These are phyloP conservation scores for Ormyrus rosae DNA, from an alignment of 2,888 invertebrate genomes.

Conservation along the genomic window DNA sequence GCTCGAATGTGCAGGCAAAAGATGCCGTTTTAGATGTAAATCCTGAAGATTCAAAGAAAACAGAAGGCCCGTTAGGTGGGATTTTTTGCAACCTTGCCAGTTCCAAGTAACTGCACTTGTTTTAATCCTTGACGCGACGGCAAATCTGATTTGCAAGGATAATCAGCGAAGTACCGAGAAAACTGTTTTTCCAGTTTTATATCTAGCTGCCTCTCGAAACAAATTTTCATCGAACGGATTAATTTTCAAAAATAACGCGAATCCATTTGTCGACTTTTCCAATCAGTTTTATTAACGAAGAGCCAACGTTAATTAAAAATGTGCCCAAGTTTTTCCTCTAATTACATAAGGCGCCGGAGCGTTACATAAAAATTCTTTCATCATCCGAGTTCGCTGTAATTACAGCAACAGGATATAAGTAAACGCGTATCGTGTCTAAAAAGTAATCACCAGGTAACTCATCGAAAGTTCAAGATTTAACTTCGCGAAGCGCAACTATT, in stretches of 20 bases:
- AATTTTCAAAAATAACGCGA: too few relatives aligned
- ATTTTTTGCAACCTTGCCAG: neutral
- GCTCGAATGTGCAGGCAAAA: neutral
- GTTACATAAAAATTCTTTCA: conserved; percentile 10
- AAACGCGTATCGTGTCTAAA: neutral
- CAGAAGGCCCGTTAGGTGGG: neutral
- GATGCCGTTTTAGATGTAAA: neutral
- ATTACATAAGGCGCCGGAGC: conserved; percentile 2
- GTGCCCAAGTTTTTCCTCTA: neutral
- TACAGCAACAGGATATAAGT: neutral
- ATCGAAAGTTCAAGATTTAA: conserved; percentile 44
- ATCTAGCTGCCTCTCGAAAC: too few relatives aligned
- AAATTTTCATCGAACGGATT: too few relatives aligned
- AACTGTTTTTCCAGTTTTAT: too few relatives aligned
- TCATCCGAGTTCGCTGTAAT: conserved; percentile 1
- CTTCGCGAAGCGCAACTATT: conserved; percentile 40
- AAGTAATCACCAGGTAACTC: conserved; percentile 34
- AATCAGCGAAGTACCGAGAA: too few relatives aligned
- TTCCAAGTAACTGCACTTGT: neutral
- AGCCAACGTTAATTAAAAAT: too few relatives aligned
- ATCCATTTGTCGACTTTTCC: neutral
- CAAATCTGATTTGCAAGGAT: neutral
- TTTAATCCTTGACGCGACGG: neutral
- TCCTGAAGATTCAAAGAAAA: neutral
- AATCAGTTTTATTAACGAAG: too few relatives aligned